Percentiles rank a stretch among this genome's conserved stretches.
Conservation (phyloP, 2,113 vertebrate genomes). For the Mastomys natalensis region DNA sequence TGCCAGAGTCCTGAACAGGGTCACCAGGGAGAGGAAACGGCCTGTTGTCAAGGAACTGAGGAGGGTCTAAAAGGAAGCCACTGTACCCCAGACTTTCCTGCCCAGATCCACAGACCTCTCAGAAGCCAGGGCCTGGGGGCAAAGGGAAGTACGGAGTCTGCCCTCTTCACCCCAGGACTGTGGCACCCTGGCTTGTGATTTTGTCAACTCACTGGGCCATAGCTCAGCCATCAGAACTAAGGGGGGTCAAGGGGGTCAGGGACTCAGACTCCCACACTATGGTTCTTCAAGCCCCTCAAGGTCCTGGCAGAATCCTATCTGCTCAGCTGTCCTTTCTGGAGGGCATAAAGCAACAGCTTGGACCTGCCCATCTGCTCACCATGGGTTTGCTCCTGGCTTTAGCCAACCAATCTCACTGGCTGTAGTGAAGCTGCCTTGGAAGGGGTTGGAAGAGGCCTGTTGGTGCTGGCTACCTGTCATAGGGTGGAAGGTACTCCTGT, state of each 20-base stretch:
- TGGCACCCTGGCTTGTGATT: background rate
- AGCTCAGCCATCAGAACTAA: background rate
- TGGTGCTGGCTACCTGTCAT: background rate
- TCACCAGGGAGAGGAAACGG: background rate
- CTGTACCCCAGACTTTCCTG: background rate
- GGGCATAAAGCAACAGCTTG: background rate
- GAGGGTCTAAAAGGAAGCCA: background rate
- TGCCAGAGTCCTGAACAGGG: background rate
- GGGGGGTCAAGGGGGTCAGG: rapidly evolving
- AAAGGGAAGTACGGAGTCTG: background rate
- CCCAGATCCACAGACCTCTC: background rate
- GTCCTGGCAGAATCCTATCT: background rate
- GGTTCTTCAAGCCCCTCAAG: background rate
- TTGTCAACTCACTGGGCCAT: background rate
- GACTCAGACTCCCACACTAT: background rate
- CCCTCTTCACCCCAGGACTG: background rate
- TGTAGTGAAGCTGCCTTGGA: background rate
- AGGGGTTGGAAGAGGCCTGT: background rate
- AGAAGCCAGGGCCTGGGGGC: background rate
- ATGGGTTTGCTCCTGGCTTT: background rate
- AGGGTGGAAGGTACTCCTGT: background rate
- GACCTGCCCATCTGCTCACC: background rate
- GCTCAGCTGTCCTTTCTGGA: background rate
- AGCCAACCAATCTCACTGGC: background rate
- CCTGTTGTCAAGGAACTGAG: background rate